phyloP scores from a whole-genome alignment of 1,140 invertebrate species.

The Ephestia elutella region DNA sequence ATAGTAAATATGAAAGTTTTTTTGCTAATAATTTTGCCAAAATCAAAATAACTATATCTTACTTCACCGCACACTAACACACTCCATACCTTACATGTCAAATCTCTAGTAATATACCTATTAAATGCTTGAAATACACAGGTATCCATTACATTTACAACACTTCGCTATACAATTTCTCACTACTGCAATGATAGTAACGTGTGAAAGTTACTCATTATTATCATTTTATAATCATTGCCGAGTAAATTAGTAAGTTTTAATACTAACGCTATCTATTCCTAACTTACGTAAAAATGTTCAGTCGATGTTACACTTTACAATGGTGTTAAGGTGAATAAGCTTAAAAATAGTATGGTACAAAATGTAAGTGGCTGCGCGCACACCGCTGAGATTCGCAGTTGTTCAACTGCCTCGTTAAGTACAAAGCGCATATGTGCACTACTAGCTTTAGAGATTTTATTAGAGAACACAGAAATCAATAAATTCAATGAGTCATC shows the following conservation, averaged over 20 bases:
- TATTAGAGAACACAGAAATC: slow-evolving; percentile 23
- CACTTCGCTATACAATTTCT: slow-evolving; percentile 44
- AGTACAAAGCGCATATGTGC: slow-evolving; percentile 29
- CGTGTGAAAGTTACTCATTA: slow-evolving; percentile 29
- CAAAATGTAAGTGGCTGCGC: slow-evolving; percentile 29
- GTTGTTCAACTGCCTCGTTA: slow-evolving; percentile 25
- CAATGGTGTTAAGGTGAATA: slow-evolving; percentile 65
- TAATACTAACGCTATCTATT: slow-evolving; percentile 46
- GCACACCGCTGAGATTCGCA: slow-evolving; percentile 31
- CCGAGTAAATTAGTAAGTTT: slow-evolving; percentile 32
- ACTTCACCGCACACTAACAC: slow-evolving; percentile 61
- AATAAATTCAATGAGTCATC: slow-evolving; percentile 25
- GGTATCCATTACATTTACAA: slow-evolving; percentile 44
- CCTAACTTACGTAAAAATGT: slow-evolving; percentile 69
- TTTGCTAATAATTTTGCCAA: slow-evolving; percentile 21
- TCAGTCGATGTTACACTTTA: slow-evolving; percentile 73
- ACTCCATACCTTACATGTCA: slow-evolving; percentile 31
- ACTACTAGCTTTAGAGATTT: slow-evolving; percentile 19
- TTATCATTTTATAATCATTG: slow-evolving; percentile 30
- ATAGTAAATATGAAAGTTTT: slow-evolving; percentile 15
- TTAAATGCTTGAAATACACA: slow-evolving; percentile 63
- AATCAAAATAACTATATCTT: slow-evolving; percentile 14
- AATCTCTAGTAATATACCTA: slow-evolving; percentile 51
- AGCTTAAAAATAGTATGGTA: slow-evolving; percentile 42
- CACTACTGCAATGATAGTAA: slow-evolving; percentile 43